A percentile compares a stretch with the other conserved stretches of the same genome.
phyloP scores from a whole-genome alignment of 2,113 vertebrate species.

The Pao palembangensis region DNA sequence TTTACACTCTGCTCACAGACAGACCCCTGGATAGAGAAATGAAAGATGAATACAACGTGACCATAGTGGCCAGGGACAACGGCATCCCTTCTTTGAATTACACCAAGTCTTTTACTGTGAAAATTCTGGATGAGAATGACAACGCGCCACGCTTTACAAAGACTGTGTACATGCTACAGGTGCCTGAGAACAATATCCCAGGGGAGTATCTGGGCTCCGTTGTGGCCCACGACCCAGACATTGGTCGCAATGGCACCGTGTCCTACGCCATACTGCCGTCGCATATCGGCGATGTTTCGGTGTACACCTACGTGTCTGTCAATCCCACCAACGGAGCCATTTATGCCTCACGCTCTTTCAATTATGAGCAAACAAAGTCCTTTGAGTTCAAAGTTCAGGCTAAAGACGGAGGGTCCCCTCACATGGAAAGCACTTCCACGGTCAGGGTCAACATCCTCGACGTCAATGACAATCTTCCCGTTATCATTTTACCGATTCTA shows the following conservation, averaged over 20 bases:
- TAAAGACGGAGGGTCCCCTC: slow-evolving; percentile 94
- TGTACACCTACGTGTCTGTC: slow-evolving; percentile 91
- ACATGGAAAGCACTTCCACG: slow-evolving; percentile 91
- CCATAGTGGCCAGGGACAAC: slow-evolving; percentile 92
- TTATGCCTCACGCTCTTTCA: slow-evolving; percentile 96
- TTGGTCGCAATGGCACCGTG: slow-evolving; percentile 94
- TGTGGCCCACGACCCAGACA: slow-evolving; percentile 92
- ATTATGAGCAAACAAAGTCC: slow-evolving; percentile 96
- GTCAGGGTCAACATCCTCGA: slow-evolving; percentile 91
- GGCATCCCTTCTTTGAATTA: slow-evolving; percentile 93
- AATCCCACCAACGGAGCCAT: slow-evolving; percentile 98
- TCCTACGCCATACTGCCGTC: slow-evolving; percentile 93
- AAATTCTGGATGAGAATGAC: slow-evolving; percentile 95
- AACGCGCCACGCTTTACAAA: slow-evolving; percentile 96
- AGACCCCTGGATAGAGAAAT: slow-evolving; percentile 90
- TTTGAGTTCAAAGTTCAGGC: slow-evolving; percentile 97
- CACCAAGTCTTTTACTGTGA: slow-evolving; percentile 93
- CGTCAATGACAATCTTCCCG: slow-evolving; percentile 94
- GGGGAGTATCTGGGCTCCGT: slow-evolving; percentile 96
- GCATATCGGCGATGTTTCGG: slow-evolving; percentile 89
- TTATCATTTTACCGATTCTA: slow-evolving; percentile 89
- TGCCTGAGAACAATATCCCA: slow-evolving; percentile 97
- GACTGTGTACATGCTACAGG: slow-evolving; percentile 90
- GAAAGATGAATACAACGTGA: slow-evolving; percentile 96
- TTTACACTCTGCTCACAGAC: slow-evolving; percentile 94